Evolutionary conservation across 1,140 invertebrate species (phyloP).

Genomic region (Euschistus heros): DNA sequence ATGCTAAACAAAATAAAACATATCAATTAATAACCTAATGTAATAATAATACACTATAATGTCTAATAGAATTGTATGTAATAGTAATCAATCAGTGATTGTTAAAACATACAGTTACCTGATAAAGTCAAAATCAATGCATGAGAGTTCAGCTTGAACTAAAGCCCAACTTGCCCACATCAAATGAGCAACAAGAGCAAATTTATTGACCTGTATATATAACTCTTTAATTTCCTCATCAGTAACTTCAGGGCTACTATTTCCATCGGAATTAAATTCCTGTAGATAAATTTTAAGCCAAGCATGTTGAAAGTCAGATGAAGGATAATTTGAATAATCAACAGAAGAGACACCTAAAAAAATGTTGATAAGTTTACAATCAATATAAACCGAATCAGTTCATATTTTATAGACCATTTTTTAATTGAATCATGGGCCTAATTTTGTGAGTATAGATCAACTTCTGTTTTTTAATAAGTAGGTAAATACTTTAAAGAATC

Average conservation of each 20-base stretch:
- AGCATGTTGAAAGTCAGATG: conserved; percentile 61
- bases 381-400: too few relatives aligned
- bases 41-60: too few relatives aligned
- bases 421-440: too few relatives aligned
- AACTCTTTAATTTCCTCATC: conserved; percentile 54
- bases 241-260: conserved; percentile 29
- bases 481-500: too few relatives aligned
- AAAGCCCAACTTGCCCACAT: conserved; percentile 91
- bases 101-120: conserved; percentile 43
- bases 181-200: conserved; percentile 70
- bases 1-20: too few relatives aligned
- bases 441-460: too few relatives aligned
- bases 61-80: too few relatives aligned
- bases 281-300: conserved; percentile 72
- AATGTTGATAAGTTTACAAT: conserved; percentile 11
- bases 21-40: too few relatives aligned
- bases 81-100: too few relatives aligned
- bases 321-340: conserved; percentile 69
- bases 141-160: conserved; percentile 80
- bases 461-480: too few relatives aligned
- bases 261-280: conserved; percentile 42
- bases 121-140: conserved; percentile 89
- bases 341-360: conserved; percentile 56
- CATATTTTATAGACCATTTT: too few relatives aligned
- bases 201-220: conserved; percentile 68